These are phyloP conservation scores for Cistogaster globosa DNA, from an alignment of 2,888 invertebrate genomes.

Conservation along the genomic window DNA sequence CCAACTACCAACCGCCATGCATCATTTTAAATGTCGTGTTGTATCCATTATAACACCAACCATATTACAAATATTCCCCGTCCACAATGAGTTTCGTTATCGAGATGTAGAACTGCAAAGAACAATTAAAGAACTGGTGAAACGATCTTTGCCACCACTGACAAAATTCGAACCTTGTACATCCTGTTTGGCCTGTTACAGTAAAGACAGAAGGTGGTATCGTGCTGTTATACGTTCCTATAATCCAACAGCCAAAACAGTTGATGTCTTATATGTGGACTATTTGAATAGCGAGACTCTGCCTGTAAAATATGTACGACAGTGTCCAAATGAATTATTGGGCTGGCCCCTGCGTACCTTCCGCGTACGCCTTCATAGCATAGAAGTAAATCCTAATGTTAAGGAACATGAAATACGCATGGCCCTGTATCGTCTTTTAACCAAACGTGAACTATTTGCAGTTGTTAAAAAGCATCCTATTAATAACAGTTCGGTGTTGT, in stretches of 20 bases:
- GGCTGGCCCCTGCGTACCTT: conserved; percentile 84
- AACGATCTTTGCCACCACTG: conserved; percentile 82
- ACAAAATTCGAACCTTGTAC: conserved; percentile 80
- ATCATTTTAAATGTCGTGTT: conserved; percentile 77
- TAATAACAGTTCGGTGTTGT: not conserved
- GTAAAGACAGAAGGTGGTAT: conserved; percentile 88
- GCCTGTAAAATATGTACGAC: conserved; percentile 83
- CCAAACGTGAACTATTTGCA: conserved; percentile 73
- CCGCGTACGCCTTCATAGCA: conserved; percentile 83
- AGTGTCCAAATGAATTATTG: conserved; percentile 84
- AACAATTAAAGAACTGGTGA: conserved; percentile 84
- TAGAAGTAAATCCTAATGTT: conserved; percentile 81
- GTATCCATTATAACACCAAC: conserved; percentile 76
- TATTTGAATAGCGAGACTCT: conserved; percentile 88
- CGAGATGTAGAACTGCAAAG: conserved; percentile 84
- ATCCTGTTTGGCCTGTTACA: conserved; percentile 86
- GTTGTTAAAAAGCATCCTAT: conserved; percentile 73
- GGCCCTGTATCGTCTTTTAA: conserved; percentile 74
- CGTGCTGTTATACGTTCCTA: conserved; percentile 86
- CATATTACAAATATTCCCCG: conserved; percentile 78
- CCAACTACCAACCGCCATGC: conserved; percentile 76
- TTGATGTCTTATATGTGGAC: conserved; percentile 89
- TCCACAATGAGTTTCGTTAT: conserved; percentile 80
- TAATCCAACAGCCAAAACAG: conserved; percentile 81
- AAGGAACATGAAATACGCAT: conserved; percentile 78